A percentile compares a stretch with the other conserved stretches of the same genome.
Evolutionary conservation across 1,140 invertebrate genomes (phyloP).

Genomic region (Trachymyrmex septentrionalis): DNA sequence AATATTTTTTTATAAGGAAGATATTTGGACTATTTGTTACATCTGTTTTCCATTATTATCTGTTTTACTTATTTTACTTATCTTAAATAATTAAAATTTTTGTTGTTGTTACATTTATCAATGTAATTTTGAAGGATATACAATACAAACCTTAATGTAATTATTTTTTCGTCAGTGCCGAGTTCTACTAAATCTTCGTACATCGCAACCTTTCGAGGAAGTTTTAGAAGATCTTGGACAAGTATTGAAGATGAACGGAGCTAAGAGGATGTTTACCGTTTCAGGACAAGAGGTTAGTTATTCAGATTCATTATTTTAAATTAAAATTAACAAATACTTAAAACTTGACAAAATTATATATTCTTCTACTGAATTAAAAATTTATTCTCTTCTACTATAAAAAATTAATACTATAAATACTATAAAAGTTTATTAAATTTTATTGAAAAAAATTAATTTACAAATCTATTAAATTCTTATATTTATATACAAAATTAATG

Average conservation of each 20-base stretch:
- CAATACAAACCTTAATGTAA: neutral
- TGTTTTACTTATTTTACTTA: neutral
- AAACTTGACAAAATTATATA: neutral
- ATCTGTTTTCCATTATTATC: no score
- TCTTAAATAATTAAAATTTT: neutral
- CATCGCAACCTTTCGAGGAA: constrained; percentile 97
- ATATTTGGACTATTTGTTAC: no score
- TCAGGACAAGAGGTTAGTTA: constrained; percentile 94
- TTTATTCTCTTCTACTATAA: neutral
- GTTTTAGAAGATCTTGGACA: constrained; percentile 97
- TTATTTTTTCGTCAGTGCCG: constrained; percentile 90
- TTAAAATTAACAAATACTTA: neutral
- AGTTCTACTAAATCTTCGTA: constrained; percentile 95
- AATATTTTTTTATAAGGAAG: neutral
- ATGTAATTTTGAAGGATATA: neutral
- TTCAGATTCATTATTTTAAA: neutral
- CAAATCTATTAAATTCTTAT: neutral
- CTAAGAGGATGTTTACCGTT: constrained; percentile 95
- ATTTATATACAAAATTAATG: neutral
- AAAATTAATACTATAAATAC: no score
- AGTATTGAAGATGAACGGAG: constrained; percentile 96
- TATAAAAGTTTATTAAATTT: neutral
- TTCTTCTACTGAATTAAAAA: neutral
- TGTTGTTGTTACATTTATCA: neutral
- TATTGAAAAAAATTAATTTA: neutral